Conservation (phyloP, 2,113 vertebrate genomes). For the Poeciliopsis retropinna region DNA sequence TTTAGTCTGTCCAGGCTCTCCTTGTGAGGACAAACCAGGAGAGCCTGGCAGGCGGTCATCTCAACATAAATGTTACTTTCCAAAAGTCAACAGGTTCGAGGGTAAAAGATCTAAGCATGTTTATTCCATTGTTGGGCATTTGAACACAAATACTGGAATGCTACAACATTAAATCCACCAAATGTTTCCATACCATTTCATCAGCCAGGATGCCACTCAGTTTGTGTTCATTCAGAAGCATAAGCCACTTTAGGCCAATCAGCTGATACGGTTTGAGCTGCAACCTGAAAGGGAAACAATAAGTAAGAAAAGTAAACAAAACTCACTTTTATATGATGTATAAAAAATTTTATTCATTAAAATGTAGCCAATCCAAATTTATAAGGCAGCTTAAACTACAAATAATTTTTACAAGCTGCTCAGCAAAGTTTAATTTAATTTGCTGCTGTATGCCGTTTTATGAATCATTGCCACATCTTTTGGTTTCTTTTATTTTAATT, state of each 20-base stretch:
- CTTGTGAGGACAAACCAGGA: too few species aligned
- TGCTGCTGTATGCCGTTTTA: not conserved
- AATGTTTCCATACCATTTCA: constrained; percentile 89
- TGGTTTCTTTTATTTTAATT: not conserved
- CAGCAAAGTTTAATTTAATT: not conserved
- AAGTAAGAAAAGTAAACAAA: too few species aligned
- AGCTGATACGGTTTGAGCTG: constrained; percentile 94
- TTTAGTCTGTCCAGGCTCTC: too few species aligned
- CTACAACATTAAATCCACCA: not conserved
- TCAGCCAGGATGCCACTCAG: constrained; percentile 96
- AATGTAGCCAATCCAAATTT: not conserved
- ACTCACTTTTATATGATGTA: not conserved
- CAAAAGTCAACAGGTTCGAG: too few species aligned
- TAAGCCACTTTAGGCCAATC: constrained; percentile 95
- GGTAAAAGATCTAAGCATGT: too few species aligned
- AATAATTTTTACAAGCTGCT: not conserved
- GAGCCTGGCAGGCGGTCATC: not conserved
- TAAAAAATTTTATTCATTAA: not conserved
- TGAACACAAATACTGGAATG: not conserved
- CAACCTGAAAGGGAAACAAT: constrained; percentile 78
- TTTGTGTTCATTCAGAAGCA: constrained; percentile 89
- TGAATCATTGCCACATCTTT: too few species aligned
- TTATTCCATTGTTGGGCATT: not conserved
- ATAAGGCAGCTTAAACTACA: not conserved
- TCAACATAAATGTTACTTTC: not conserved